Evolutionary conservation across 2,113 vertebrate genomes (phyloP).

Genomic region (Chinchilla lanigera): DNA sequence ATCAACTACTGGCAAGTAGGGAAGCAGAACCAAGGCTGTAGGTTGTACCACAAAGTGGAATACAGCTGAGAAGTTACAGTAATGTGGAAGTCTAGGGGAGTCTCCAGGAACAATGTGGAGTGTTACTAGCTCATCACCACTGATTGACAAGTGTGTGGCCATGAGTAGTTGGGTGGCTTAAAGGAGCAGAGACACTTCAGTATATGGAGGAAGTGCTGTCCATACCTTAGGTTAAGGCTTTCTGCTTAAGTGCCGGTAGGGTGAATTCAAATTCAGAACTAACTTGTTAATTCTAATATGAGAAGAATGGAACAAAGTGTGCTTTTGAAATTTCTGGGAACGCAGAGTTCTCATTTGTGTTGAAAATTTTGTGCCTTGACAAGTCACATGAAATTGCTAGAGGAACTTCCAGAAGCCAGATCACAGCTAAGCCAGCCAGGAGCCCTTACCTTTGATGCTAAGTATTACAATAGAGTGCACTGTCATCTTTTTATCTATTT

Average conservation of each 20-base stretch:
- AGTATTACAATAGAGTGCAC: neutral
- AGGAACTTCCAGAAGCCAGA: conserved; percentile 44
- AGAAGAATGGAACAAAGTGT: neutral
- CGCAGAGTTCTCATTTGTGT: neutral
- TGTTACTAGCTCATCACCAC: neutral
- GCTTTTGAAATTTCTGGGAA: neutral
- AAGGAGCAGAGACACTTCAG: neutral
- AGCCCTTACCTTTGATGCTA: neutral
- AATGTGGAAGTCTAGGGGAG: neutral
- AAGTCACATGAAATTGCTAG: neutral
- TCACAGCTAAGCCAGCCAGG: neutral
- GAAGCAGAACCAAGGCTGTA: neutral
- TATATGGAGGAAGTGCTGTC: neutral
- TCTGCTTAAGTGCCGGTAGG: neutral
- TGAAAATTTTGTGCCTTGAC: neutral
- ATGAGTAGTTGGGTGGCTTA: neutral
- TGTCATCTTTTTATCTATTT: neutral
- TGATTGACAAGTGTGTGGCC: neutral
- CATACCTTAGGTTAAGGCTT: neutral
- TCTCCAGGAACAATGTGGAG: neutral
- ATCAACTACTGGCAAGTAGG: neutral
- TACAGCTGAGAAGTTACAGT: neutral
- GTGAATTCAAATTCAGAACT: neutral
- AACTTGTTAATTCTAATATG: conserved; percentile 24
- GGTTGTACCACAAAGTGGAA: neutral